Percentiles rank a stretch among this genome's conserved stretches.
Conservation (phyloP, 2,888 invertebrate species). For the Callosobruchus maculatus region DNA sequence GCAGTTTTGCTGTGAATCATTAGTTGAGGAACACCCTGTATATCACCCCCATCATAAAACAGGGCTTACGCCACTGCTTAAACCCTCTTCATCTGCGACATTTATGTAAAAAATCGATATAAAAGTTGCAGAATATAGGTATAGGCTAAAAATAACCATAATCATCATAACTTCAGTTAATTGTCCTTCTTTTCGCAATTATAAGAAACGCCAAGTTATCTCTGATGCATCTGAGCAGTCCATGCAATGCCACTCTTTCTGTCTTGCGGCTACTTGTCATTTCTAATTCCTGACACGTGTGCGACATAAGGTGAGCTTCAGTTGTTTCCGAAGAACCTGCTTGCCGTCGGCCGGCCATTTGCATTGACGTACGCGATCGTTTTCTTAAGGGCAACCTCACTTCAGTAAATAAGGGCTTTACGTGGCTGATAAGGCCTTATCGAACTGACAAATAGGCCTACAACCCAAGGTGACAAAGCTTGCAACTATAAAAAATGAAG, state of each 20-base stretch:
- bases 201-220: neutral
- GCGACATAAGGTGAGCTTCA: slow-evolving; percentile 28
- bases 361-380: too few species aligned
- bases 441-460: too few species aligned
- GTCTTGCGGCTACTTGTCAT: slow-evolving; percentile 8
- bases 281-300: slow-evolving; percentile 29
- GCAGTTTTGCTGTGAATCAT: too few species aligned
- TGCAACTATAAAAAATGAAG: too few species aligned
- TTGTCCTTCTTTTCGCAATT: neutral
- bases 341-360: slow-evolving; percentile 11
- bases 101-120: neutral
- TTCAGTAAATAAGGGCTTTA: too few species aligned
- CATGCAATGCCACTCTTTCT: neutral
- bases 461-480: too few species aligned
- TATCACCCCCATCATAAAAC: too few species aligned
- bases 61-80: too few species aligned
- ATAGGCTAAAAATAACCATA: neutral
- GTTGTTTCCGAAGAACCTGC: slow-evolving; percentile 17
- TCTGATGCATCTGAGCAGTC: neutral
- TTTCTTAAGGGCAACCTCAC: too few species aligned
- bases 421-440: too few species aligned
- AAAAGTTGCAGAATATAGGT: neutral
- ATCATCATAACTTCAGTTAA: neutral
- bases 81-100: too few species aligned
- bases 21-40: too few species aligned